Evolutionary conservation across 2,797 vertebrate species (phyloP).

Genomic region (Pangasius macronema): DNA sequence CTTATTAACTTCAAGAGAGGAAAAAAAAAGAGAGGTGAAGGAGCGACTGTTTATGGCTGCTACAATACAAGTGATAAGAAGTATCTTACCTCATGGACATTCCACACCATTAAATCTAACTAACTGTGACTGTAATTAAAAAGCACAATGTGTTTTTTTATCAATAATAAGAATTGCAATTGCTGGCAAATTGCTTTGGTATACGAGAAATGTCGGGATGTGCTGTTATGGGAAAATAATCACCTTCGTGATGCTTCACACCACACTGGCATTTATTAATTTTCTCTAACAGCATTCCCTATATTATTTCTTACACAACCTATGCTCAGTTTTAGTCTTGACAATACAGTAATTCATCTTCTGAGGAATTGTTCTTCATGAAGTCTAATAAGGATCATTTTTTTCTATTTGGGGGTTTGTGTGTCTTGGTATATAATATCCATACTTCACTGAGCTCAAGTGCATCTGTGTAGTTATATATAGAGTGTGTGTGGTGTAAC

Average conservation of each 20-base stretch:
- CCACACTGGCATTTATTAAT: background rate
- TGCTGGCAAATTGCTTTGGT: background rate
- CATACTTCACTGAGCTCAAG: background rate
- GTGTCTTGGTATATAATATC: background rate
- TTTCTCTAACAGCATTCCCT: background rate
- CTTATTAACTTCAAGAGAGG: background rate
- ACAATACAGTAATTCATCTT: background rate
- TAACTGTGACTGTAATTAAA: background rate
- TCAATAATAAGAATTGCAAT: background rate
- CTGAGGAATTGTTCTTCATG: background rate
- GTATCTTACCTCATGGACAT: background rate
- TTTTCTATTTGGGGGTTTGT: background rate
- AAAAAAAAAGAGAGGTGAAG: background rate
- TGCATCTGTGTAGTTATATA: background rate
- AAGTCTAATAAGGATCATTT: background rate
- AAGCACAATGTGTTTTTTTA: background rate
- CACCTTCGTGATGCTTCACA: background rate
- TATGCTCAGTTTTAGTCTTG: background rate
- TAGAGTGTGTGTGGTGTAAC: background rate
- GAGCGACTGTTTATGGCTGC: background rate
- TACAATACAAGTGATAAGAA: background rate
- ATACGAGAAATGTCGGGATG: background rate
- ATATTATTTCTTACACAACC: background rate
- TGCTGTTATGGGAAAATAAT: background rate
- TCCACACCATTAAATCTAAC: background rate